Evolutionary conservation across 2,888 invertebrate genomes (phyloP), one percentile per base, ranked within the genome.

Genomic region (Phasia obesa): DNA sequence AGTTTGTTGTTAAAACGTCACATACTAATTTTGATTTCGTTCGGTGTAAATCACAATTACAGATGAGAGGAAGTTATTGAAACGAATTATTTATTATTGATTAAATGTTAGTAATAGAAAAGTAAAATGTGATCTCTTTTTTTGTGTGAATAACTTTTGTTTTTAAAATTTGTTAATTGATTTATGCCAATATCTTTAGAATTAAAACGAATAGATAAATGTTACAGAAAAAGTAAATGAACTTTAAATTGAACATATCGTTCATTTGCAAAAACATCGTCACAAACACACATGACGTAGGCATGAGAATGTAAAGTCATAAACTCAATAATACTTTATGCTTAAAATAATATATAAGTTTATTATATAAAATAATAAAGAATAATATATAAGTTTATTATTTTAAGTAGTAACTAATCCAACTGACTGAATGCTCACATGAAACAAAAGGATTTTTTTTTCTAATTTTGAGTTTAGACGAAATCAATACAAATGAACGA

Each of bases 61-160:
- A 86, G 84, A 87, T 86, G 83, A 84, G 80, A 85, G 82, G 53
- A 84, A 84, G 69, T 77, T 76, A 6, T 77, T 69, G 42, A 55
- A 69, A 69, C 47, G 55, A 55, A 60, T 64, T 64, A 79, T 47
- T 47, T 47, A 47, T 42, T 47, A 47, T 60, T 59, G 47, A 59
- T 60, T 13, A 60, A 42, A 55, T 62, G 57, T 25, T 76, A 49
- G 17, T 44, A 44, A 35, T 5, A 27, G 57, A 64, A 47, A 17
- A 6, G 17, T 23, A 9, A 57, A 51, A 38, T 60, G 13, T 59
- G 2, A 60, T 21, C 15, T 19, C n/a, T 59, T 21, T 57, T 31
- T 55, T 62, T 49, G 42, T 35, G 70, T 60, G 25, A 47, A 9
- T 35, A 67, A 17, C 9, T 27, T 4, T 57, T 75, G 2, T 44